Evolutionary conservation across 2,888 invertebrate species (phyloP), one percentile per base, ranked within the genome.

Genomic region (Paralinhomoeus sp.): DNA sequence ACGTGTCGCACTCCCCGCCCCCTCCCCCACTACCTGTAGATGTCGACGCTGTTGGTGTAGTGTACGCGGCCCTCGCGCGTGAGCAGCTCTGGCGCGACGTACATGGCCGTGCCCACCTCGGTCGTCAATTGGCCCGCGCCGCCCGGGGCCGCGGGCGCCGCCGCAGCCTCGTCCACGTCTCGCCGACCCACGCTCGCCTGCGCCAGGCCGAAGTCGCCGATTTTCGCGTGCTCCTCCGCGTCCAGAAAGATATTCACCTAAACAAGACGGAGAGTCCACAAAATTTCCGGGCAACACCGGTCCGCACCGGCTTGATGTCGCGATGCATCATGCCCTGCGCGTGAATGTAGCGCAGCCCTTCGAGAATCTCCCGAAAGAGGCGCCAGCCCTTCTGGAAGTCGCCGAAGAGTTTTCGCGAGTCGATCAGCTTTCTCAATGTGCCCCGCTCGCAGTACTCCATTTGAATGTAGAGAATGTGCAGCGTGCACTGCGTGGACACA

Each of bases 381-480:
- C 85, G 72, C 87, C 87, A 89, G 22, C 82, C 73, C 36, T 84
- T 69, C 54, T 78, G 72, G 85, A 85, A 87, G 54, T 89, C 80
- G 54, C 74, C 66, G 60, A 74, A 76, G 33, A 85, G 62, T 21
- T 63, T 50, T 1, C 75, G 76, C 47, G 74, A 73, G 65, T 89
- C 89, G 48, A 91, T 91, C 2, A 84, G 83, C 48, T 59, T 57
- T 63, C 77, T 69, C 27, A 87, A 65, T 0, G 93, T 97, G 54
- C 80, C 82, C 58, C 85, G 89, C 61, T 91, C 91, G 64, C 97
- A 97, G 64, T 85, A 91, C 67, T 97, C 93, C 97, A 97, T 97
- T 69, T 93, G 61, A 37, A 59, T 46, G 33, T 39, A 56, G 42
- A 49, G 83, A 53, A 37, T 37, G 37, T 37, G 47, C 3, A 22